Percentiles rank a stretch among this genome's conserved stretches.
Conservation (phyloP, 2,888 invertebrate genomes). For the Lithophane semibrunnea region DNA sequence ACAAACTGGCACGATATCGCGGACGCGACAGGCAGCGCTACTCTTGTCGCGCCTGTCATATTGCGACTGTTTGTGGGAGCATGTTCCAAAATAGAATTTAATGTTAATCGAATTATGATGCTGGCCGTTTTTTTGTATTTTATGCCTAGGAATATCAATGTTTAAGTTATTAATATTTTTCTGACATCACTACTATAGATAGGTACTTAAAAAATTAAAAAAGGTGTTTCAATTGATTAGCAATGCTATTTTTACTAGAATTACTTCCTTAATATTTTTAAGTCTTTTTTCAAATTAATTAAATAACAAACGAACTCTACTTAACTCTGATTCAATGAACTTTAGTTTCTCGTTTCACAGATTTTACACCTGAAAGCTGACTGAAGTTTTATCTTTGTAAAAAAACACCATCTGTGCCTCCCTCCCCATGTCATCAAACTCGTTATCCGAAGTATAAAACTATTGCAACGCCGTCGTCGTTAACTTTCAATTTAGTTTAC, state of each 20-base stretch:
- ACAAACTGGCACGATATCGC: no score
- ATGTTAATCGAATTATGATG: no score
- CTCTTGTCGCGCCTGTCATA: no score
- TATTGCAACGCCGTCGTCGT: constrained; percentile 35
- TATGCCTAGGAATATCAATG: no score
- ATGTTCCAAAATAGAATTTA: no score
- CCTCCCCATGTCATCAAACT: constrained; percentile 35
- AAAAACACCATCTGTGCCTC: not conserved
- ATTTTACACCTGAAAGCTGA: not conserved
- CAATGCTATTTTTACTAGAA: not conserved
- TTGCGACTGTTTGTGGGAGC: no score
- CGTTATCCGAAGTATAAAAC: constrained; percentile 37
- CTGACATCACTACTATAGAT: no score
- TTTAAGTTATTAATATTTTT: no score
- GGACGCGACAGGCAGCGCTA: no score
- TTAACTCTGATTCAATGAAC: not conserved
- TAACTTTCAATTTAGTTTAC: constrained; percentile 49
- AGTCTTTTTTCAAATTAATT: not conserved
- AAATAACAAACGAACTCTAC: not conserved
- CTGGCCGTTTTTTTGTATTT: no score
- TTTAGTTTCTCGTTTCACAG: not conserved
- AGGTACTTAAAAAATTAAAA: no score
- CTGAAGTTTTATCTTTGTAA: not conserved
- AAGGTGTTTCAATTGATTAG: not conserved
- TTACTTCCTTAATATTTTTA: no score